Conservation (phyloP, 2,113 vertebrate genomes). For the Limnothrissa miodon region DNA sequence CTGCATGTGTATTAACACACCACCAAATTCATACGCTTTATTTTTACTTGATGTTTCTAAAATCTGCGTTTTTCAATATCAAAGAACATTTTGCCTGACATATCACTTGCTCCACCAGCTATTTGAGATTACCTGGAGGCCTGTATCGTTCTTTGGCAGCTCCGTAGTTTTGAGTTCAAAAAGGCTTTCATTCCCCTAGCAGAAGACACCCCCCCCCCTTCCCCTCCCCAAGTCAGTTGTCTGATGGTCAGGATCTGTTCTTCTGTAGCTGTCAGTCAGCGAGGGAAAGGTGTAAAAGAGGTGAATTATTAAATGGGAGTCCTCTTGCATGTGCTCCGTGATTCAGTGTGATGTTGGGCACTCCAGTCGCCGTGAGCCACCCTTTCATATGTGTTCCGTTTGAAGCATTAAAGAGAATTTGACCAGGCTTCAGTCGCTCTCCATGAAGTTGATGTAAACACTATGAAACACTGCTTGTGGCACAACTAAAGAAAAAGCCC, state of each 20-base stretch:
- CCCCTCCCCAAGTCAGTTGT: no score
- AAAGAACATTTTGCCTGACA: background rate
- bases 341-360: background rate
- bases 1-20: background rate
- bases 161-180: background rate
- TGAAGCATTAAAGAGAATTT: background rate
- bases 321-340: background rate
- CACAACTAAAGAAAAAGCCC: background rate
- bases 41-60: background rate
- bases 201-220: background rate
- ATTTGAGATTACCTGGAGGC: background rate
- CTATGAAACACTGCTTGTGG: background rate
- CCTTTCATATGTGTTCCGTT: background rate
- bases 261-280: no score
- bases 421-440: background rate
- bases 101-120: background rate
- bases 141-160: background rate
- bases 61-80: background rate
- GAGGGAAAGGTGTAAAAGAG: no score
- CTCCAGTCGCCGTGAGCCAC: background rate
- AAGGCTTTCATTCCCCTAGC: background rate
- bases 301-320: background rate
- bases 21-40: background rate
- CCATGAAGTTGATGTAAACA: background rate
- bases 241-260: no score